Percentiles rank a stretch among this genome's conserved stretches.
phyloP scores from a whole-genome alignment of 2,797 vertebrate species.

The Champsocephalus gunnari region DNA sequence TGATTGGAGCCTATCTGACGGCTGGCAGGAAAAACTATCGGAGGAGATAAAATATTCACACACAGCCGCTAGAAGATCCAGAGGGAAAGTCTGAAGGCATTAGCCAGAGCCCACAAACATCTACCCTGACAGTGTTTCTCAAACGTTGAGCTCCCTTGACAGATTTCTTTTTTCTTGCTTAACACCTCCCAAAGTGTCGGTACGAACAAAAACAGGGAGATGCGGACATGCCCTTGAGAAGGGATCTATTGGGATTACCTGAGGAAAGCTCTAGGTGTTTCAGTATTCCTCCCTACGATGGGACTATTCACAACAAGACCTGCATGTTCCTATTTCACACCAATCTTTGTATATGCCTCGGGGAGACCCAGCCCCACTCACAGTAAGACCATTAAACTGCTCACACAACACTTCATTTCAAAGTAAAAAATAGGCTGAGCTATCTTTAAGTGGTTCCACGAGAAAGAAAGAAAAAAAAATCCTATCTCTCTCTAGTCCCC shows the following conservation, averaged over 20 bases:
- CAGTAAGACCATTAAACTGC: constrained; percentile 80
- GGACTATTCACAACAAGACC: constrained; percentile 65
- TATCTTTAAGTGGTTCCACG: constrained; percentile 76
- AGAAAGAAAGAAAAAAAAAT: constrained; percentile 54
- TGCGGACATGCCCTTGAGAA: constrained; percentile 65
- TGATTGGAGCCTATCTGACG: constrained; percentile 84
- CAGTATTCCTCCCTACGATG: constrained; percentile 60
- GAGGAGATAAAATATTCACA: constrained; percentile 84
- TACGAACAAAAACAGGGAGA: constrained; percentile 70
- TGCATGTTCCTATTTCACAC: constrained; percentile 77
- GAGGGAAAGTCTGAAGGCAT: constrained; percentile 79
- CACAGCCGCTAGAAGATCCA: constrained; percentile 79
- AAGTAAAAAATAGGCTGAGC: constrained; percentile 78
- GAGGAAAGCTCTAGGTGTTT: constrained; percentile 65
- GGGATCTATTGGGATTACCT: constrained; percentile 73
- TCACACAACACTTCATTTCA: constrained; percentile 80
- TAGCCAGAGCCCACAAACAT: constrained; percentile 78
- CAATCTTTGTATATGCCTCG: constrained; percentile 70
- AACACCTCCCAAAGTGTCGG: constrained; percentile 74
- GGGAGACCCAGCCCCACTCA: constrained; percentile 69
- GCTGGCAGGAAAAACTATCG: constrained; percentile 81
- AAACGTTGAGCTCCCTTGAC: constrained; percentile 77
- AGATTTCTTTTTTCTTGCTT: constrained; percentile 65
- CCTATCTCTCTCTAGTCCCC: constrained; percentile 74
- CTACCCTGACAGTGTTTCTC: constrained; percentile 77